phyloP scores from a whole-genome alignment of 1,140 invertebrate species.

The Drosophila cardini region DNA sequence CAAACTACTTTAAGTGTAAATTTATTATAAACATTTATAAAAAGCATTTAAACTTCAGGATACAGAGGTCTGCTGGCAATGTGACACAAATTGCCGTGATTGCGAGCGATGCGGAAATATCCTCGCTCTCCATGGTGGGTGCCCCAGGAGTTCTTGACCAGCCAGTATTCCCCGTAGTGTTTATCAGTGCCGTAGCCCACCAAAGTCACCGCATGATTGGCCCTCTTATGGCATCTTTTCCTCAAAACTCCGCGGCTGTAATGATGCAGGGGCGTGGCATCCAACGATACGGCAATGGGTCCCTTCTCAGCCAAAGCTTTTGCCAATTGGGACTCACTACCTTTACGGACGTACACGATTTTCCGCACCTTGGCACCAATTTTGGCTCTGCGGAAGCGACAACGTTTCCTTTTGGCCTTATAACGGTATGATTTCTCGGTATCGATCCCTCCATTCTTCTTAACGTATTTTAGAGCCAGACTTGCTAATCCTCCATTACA shows the following conservation, averaged over 20 bases:
- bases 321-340: slow-evolving; percentile 88
- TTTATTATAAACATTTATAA: slow-evolving; percentile 7
- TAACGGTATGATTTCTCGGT: slow-evolving; percentile 90
- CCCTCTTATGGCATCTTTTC: slow-evolving; percentile 85
- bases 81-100: slow-evolving; percentile 87
- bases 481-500: slow-evolving; percentile 91
- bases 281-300: slow-evolving; percentile 90
- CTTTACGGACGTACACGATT: slow-evolving; percentile 86
- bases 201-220: slow-evolving; percentile 86
- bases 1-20: slow-evolving; percentile 39
- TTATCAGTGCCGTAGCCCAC: slow-evolving; percentile 92
- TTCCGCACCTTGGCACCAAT: neutral
- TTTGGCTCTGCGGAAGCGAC: neutral
- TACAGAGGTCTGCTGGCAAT: slow-evolving; percentile 39
- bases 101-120: slow-evolving; percentile 87
- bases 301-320: slow-evolving; percentile 90
- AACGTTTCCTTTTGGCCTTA: slow-evolving; percentile 85
- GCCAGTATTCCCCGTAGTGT: slow-evolving; percentile 86
- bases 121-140: slow-evolving; percentile 86
- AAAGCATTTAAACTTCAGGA: slow-evolving; percentile 9
- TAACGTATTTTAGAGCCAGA: slow-evolving; percentile 91
- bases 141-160: slow-evolving; percentile 88
- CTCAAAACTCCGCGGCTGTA: slow-evolving; percentile 87
- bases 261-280: slow-evolving; percentile 89
- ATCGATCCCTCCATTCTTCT: slow-evolving; percentile 90